Evolutionary conservation across 2,888 invertebrate genomes (phyloP), one percentile per base, ranked within the genome.

Genomic region (Parthenolecanium corni): DNA sequence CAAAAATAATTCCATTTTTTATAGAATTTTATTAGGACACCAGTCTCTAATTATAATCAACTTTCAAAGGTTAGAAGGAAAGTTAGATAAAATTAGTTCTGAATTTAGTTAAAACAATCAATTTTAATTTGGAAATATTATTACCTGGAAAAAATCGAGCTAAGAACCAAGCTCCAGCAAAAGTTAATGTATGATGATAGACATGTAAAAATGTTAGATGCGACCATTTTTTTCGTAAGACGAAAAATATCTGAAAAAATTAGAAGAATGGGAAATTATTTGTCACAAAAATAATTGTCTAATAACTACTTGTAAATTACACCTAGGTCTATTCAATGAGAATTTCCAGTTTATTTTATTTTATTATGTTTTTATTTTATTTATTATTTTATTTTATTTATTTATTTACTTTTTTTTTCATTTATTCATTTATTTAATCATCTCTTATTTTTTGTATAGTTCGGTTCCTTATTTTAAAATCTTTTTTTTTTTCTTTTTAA

Each of bases 161-260:
- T 53, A 86, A 87, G 23, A 84, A 82, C 88, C 88, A 89, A 1
- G 84, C 83, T 72, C 86, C 82, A 65, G 86, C 74, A 31, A 85
- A 89, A 75, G 86, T 87, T 72, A 85, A 77, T 2, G 84, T 79
- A 72, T 93, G 93, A 73, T 93, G 93, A 71, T 90, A 92, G 12
- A 93, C 82, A 71, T 93, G 93, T 20, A 94, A 79, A 72, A 89
- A 87, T 0, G 89, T 83, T 24, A 93, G 85, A 74, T 93, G 93
- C 64, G 83, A 83, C 70, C 87, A 84, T 74, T 92, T 93, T 74
- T 93, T 93, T 54, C 93, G 80, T 69, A 92, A 73, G 5, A 93
- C 88, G 71, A 93, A 93, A 76, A 94, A 93, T 25, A 89, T 69
- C 72, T 72, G 65, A 25, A 66, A 64, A 64, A 65, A 18, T 25